Conservation (phyloP, 2,888 invertebrate species). For the Tipula confusa region DNA sequence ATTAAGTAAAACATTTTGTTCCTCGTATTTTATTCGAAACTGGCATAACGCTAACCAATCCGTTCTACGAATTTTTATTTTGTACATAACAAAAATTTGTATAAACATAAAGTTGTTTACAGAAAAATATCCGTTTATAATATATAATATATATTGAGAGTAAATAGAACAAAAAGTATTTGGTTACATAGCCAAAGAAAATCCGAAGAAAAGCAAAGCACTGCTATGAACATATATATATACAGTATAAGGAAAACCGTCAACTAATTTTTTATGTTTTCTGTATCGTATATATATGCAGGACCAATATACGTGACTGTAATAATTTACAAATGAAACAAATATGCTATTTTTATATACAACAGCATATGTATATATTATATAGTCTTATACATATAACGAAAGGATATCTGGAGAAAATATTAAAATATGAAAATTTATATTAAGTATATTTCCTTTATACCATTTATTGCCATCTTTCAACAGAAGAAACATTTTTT, state of each 20-base stretch:
- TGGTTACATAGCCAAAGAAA: not conserved
- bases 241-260: not conserved
- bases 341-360: constrained; percentile 8
- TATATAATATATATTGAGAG: no score
- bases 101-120: not conserved
- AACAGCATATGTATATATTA: no score
- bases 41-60: not conserved
- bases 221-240: no score
- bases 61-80: not conserved
- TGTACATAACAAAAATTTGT: not conserved
- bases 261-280: not conserved
- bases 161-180: not conserved
- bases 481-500: not conserved
- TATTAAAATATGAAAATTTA: constrained; percentile 12
- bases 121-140: not conserved
- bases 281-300: not conserved
- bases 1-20: no score
- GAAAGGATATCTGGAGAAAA: not conserved
- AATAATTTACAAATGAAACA: constrained; percentile 28
- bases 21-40: no score
- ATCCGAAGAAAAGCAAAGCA: not conserved
- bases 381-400: not conserved
- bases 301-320: constrained; percentile 29
- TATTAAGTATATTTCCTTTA: not conserved
- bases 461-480: not conserved